Evolutionary conservation across 53 echinoderm and acorn worm genomes (phyloP), one percentile per base, ranked within the genome.

Genomic region (Glandiceps talaboti): DNA sequence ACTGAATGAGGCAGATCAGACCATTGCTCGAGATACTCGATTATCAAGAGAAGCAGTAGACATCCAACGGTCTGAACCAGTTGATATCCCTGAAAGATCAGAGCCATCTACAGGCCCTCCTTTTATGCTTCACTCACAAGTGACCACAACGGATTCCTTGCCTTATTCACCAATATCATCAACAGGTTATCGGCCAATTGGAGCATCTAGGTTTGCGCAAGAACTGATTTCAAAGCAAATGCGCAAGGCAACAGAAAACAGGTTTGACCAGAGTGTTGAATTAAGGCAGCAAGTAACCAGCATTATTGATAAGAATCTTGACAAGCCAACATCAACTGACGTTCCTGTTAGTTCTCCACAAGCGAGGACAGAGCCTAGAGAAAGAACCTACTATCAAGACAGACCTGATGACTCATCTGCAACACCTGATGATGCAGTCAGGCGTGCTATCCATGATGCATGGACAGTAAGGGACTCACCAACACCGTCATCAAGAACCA

Each of bases 251-350:
- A 76, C 94, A 27, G 94, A 99, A 12, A 88, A 86, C 32, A 94
- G 88, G 27, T 99, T 99, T 86, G 91, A 99, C 79, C 99, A 99
- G 76, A 99, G 99, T 77, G 80, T 89, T 25, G 89, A 89, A 27
- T 29, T 85, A 1, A 85, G 85, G 80, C 73, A 29, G 14, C 72
- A 45, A 45, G 64, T 45, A 12, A 45, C 64, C 6, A 20, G 64
- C 64, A 45, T 45, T 12, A 45, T 45, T 45, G 64, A 45, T 6
- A 45, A 45, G 64, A 6, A 45, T 45, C 64, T 45, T 45, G 64
- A 45, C 64, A 6, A 20, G 64, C 64, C 64, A 45, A 12, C 64
- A 45, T 45, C 64, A 45, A n/a, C n/a, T n/a, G n/a, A n/a, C n/a
- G n/a, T n/a, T n/a, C 64, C 64, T 12, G 64, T 12, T 12, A 6